Percentiles rank a stretch among this genome's conserved stretches.
phyloP scores from a whole-genome alignment of 2,888 invertebrate genomes.

The Sminthurides aquaticus region DNA sequence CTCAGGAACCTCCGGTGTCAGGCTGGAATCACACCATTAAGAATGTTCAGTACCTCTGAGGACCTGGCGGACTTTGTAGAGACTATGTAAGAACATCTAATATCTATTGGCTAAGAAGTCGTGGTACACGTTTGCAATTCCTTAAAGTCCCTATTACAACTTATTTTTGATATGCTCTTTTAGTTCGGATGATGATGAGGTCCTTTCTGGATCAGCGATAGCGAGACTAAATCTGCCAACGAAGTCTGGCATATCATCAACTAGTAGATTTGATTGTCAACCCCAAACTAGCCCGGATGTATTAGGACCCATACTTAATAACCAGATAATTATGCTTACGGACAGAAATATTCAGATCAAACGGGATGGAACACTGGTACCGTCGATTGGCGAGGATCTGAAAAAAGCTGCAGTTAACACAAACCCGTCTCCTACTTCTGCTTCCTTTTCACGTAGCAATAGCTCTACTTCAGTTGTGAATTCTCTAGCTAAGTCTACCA shows the following conservation, averaged over 20 bases:
- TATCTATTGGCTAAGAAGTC: no score
- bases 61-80: slow-evolving; percentile 63
- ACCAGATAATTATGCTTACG: slow-evolving; percentile 45
- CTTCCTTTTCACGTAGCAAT: neutral
- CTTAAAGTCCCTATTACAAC: no score
- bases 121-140: no score
- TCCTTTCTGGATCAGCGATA: slow-evolving; percentile 41
- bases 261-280: no score
- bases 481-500: no score
- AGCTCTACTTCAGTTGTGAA: slow-evolving; percentile 7
- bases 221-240: slow-evolving; percentile 8
- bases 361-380: slow-evolving; percentile 46
- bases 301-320: slow-evolving; percentile 47
- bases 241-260: no score
- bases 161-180: slow-evolving; percentile 28
- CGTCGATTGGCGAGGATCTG: slow-evolving; percentile 19
- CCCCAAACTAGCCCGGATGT: slow-evolving; percentile 45
- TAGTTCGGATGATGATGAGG: slow-evolving; percentile 49
- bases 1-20: slow-evolving; percentile 35
- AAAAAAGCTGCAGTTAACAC: no score
- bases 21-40: slow-evolving; percentile 52
- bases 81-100: slow-evolving; percentile 35
- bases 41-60: slow-evolving; percentile 61
- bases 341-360: slow-evolving; percentile 46
- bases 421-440: neutral